phyloP scores from a whole-genome alignment of 2,113 vertebrate genomes.

The Galbula dea region DNA sequence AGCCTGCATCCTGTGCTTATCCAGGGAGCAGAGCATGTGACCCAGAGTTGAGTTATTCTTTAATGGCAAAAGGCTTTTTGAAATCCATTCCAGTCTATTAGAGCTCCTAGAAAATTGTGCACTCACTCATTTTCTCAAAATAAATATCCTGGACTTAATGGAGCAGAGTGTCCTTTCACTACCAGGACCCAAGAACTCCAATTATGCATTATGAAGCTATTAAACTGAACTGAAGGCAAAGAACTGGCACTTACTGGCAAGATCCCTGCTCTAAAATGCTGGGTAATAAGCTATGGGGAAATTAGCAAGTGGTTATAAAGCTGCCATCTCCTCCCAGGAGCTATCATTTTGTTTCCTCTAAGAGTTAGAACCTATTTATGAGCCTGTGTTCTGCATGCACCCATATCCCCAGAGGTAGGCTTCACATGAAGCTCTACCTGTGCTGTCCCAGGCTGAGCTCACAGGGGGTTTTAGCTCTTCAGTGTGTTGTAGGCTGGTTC shows the following conservation, averaged over 20 bases:
- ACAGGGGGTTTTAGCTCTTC: neutral
- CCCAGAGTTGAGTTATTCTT: neutral
- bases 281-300: neutral
- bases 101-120: conserved; percentile 7
- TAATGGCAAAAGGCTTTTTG: conserved; percentile 30
- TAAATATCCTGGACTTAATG: conserved; percentile 49
- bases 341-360: neutral
- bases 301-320: neutral
- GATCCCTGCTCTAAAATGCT: conserved; percentile 2
- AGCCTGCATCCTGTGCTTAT: neutral
- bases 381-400: neutral
- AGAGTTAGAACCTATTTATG: neutral
- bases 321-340: neutral
- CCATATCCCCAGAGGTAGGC: neutral
- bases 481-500: neutral
- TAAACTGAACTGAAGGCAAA: conserved; percentile 23
- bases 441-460: neutral
- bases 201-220: conserved; percentile 50
- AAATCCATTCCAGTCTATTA: conserved; percentile 38
- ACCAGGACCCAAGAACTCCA: conserved; percentile 19
- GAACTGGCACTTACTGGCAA: conserved; percentile 32
- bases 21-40: neutral
- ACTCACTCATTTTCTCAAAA: conserved; percentile 34
- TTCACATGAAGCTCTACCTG: neutral
- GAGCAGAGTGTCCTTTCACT: conserved; percentile 29